phyloP scores from a whole-genome alignment of 2,113 vertebrate genomes.

The Saguinus midas region DNA sequence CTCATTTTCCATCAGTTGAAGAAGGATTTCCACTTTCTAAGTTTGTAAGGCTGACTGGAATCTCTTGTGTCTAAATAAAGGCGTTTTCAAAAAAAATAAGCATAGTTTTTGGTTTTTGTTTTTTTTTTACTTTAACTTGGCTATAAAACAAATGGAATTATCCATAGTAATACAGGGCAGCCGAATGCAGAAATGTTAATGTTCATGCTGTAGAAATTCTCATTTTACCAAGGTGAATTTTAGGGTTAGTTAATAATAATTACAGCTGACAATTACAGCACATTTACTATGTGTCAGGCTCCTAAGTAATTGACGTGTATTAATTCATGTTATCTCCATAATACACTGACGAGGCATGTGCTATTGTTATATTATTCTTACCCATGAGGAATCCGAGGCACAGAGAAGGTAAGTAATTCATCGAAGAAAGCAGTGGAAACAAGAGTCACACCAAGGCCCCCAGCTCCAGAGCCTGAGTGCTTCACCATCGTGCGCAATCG shows the following conservation, averaged over 20 bases:
- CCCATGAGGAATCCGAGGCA: not conserved
- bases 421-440: not conserved
- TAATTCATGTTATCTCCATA: not conserved
- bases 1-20: slow-evolving; percentile 61
- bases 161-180: slow-evolving; percentile 10
- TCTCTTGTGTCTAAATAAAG: slow-evolving; percentile 64
- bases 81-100: slow-evolving; percentile 36
- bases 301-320: not conserved
- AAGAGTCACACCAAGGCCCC: not conserved
- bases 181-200: slow-evolving; percentile 34
- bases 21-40: slow-evolving; percentile 56
- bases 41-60: slow-evolving; percentile 55
- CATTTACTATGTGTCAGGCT: not conserved
- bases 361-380: not conserved
- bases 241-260: slow-evolving; percentile 13
- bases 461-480: not conserved
- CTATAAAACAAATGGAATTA: slow-evolving; percentile 64
- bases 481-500: not conserved
- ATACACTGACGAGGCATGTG: not conserved
- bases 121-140: slow-evolving; percentile 44
- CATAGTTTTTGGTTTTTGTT: slow-evolving; percentile 49
- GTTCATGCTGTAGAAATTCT: not conserved
- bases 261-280: not conserved
- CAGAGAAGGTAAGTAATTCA: not conserved
- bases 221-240: slow-evolving; percentile 6